Evolutionary conservation across 2,888 invertebrate species (phyloP), one percentile per base, ranked within the genome.

Genomic region (Ypsolopha sequella): DNA sequence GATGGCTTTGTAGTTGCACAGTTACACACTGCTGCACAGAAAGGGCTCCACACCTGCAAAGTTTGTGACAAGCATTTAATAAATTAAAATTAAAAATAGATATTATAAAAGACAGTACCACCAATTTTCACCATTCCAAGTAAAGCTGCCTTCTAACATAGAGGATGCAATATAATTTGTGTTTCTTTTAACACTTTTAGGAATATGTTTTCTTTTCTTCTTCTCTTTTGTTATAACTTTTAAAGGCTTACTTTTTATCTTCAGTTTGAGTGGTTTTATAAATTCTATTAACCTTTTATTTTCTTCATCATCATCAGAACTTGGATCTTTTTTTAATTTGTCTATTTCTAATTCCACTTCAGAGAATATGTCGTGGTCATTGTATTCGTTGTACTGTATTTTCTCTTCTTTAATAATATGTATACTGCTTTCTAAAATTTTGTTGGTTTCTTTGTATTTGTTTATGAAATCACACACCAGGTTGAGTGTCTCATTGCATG

Each of bases 91-190:
- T 52, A 41, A 52, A 48, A 50, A 51, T 52, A n/a, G n/a, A n/a
- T n/a, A n/a, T n/a, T n/a, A 47, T 44, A 45, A 51, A 48, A 35
- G 36, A 47, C 50, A 51, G 36, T 80, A 87, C 86, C 84, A 78
- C 85, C 84, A 85, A 65, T 67, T 66, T 59, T 76, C 72, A 48
- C 78, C 84, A 61, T 60, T 75, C 84, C 84, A 87, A 39, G 62
- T 51, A 63, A 76, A 85, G 55, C 76, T 73, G 44, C 78, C 80
- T 68, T 85, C 85, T 59, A 84, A 61, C 59, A 85, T 64, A 54
- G 84, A 80, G 50, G 78, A 67, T 46, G 80, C 80, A 54, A 80
- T 67, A 59, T 65, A 76, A 56, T 68, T 74, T 24, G 70, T 71
- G 55, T 61, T 64, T 48, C 55, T 58, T 36, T 52, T 55, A 38